Evolutionary conservation across 1,140 invertebrate genomes (phyloP).

Genomic region (Lasioglossum albipes): DNA sequence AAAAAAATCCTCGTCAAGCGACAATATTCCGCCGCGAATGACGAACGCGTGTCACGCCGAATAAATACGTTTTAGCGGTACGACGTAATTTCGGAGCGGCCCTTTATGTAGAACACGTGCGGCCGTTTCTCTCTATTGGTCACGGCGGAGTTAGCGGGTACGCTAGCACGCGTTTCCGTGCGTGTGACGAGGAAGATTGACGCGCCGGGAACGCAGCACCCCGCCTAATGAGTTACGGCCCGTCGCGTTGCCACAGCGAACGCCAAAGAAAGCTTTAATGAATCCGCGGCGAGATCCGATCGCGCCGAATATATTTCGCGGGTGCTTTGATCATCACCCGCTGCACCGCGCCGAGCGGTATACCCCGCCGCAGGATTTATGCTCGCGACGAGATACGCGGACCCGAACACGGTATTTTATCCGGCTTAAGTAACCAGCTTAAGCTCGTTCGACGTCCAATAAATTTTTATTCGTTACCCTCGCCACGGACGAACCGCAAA

Average conservation of each 20-base stretch:
- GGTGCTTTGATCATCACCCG: slow-evolving; percentile 16
- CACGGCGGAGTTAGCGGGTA: not conserved
- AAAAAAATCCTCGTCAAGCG: no score
- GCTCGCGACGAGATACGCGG: slow-evolving; percentile 11
- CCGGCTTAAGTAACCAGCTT: not conserved
- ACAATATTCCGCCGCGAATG: no score
- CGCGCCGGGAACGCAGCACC: not conserved
- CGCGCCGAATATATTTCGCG: slow-evolving; percentile 13
- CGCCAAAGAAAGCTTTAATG: slow-evolving; percentile 16
- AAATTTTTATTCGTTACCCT: slow-evolving; percentile 15
- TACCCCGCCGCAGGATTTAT: slow-evolving; percentile 1
- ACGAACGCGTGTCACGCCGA: not conserved
- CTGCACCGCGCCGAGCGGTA: slow-evolving; percentile 4
- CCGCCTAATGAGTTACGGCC: slow-evolving; percentile 19
- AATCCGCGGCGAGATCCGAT: slow-evolving; percentile 13
- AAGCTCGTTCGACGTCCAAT: slow-evolving; percentile 7
- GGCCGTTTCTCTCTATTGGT: not conserved
- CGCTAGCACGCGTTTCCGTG: not conserved
- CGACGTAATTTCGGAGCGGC: no score
- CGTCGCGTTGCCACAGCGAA: not conserved
- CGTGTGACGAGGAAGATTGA: slow-evolving; percentile 8
- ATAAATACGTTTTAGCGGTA: not conserved
- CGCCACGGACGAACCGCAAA: no score
- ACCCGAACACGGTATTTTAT: slow-evolving; percentile 9
- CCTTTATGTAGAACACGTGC: slow-evolving; percentile 1